Evolutionary conservation across 2,113 vertebrate species (phyloP).

Genomic region (Osmerus eperlanus): DNA sequence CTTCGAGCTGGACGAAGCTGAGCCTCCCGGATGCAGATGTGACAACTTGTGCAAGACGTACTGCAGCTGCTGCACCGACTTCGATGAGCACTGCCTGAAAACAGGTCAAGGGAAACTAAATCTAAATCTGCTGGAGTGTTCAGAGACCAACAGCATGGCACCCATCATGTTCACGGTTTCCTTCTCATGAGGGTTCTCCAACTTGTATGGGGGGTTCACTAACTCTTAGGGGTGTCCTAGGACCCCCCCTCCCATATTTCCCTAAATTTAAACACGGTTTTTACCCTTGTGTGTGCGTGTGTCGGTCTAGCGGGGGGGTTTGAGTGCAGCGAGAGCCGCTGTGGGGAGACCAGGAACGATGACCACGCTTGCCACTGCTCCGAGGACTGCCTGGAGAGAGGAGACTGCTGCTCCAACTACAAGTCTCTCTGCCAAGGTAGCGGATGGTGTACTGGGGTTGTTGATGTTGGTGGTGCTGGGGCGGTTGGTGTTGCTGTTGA

Average conservation of each 20-base stretch:
- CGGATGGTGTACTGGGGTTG: too few relatives aligned
- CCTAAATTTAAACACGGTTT: too few relatives aligned
- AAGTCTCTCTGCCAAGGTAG: constrained; percentile 87
- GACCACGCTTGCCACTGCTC: constrained; percentile 93
- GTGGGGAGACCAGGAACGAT: constrained; percentile 83
- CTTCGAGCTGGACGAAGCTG: constrained; percentile 90
- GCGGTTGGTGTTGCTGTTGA: too few relatives aligned
- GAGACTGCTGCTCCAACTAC: constrained; percentile 97
- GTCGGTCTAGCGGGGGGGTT: constrained; percentile 81
- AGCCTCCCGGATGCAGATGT: constrained; percentile 88
- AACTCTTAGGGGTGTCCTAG: too few relatives aligned
- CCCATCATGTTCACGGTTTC: too few relatives aligned
- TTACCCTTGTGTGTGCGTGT: background rate
- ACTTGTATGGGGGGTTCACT: too few relatives aligned
- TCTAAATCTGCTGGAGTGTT: background rate
- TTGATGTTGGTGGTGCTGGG: too few relatives aligned
- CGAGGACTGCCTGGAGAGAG: constrained; percentile 84
- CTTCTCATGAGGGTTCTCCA: too few relatives aligned
- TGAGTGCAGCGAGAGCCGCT: constrained; percentile 86
- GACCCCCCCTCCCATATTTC: too few relatives aligned
- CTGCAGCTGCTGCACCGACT: constrained; percentile 93
- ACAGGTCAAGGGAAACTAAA: constrained; percentile 78
- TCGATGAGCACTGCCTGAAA: constrained; percentile 90
- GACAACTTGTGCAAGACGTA: constrained; percentile 98
- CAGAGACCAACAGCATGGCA: background rate